Evolutionary conservation across 1,140 invertebrate genomes (phyloP).

Genomic region (Zaprionus capensis): DNA sequence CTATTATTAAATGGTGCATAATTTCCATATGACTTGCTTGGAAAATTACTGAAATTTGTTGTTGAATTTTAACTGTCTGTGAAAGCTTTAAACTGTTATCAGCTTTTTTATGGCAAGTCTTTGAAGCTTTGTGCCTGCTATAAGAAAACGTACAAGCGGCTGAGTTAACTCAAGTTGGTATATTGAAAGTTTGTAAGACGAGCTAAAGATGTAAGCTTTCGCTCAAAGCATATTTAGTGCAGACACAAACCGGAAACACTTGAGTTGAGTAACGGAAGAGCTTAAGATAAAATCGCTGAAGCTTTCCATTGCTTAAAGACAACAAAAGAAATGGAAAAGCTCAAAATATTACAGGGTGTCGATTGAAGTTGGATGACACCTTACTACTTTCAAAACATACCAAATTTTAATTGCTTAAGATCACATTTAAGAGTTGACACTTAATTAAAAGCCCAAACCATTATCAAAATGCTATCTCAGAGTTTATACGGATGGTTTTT

Average conservation of each 20-base stretch:
- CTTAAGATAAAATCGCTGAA: slow-evolving; percentile 44
- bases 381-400: no score
- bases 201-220: slow-evolving; percentile 41
- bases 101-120: slow-evolving; percentile 13
- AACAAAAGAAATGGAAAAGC: slow-evolving; percentile 27
- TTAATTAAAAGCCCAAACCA: no score
- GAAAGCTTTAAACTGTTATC: slow-evolving; percentile 7
- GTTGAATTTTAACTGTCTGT: slow-evolving; percentile 6
- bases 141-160: slow-evolving; percentile 17
- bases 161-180: background rate
- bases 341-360: slow-evolving; percentile 33
- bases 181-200: slow-evolving; percentile 13
- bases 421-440: no score
- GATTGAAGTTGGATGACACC: no score
- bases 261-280: slow-evolving; percentile 34
- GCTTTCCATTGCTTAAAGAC: slow-evolving; percentile 45
- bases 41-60: background rate
- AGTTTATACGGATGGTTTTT: no score
- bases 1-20: slow-evolving; percentile 13
- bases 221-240: slow-evolving; percentile 10
- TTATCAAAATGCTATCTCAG: no score
- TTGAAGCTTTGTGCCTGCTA: slow-evolving; percentile 10
- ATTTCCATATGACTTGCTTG: slow-evolving; percentile 32
- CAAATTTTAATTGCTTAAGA: no score
- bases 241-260: slow-evolving; percentile 58